Evolutionary conservation across 2,888 invertebrate species (phyloP), one percentile per base, ranked within the genome.

Genomic region (Periphyllus acericola): DNA sequence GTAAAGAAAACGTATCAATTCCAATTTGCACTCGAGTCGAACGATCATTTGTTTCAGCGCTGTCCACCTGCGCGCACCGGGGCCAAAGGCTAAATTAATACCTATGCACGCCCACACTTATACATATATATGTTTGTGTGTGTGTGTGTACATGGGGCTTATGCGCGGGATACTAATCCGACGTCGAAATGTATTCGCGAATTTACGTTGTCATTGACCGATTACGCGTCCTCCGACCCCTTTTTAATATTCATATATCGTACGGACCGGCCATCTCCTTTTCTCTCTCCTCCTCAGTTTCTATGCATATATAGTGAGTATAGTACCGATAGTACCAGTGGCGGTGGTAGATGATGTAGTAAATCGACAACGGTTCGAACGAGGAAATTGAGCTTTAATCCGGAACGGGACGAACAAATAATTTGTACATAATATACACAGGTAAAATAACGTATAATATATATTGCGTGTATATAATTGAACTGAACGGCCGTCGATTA

Each of bases 1-100:
- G 72, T 71, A 25, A n/a, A 52, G 40, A 71, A 82, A 82, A 82
- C 71, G 71, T 34, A 82, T 82, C 71, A 82, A 82, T 82, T 34
- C 82, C 82, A 72, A 82, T 82, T 82, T 72, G 52, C 72, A 34
- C 32, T 25, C 32, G 66, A 19, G 29, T 6, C 17, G n/a, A 17
- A 21, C 46, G 71, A 52, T 34, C 71, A 34, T 82, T 82, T 34
- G 72, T 82, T 71, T 72, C 25, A 25, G 52, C 46, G 14, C 46
- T 46, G 46, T 46, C 46, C 46, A 14, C 14, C 14, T 46, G 29
- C 29, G 0, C 60, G 14, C 14, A 60, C 25, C 21, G 17, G 66
- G n/a, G 19, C 40, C 29, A n/a, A 80, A 80, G n/a, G 0, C n/a
- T n/a, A 32, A 46, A 46, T 46, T 46, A 46, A 11, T n/a, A 60